Evolutionary conservation across 2,113 vertebrate genomes (phyloP).

Genomic region (Myotis davidii): DNA sequence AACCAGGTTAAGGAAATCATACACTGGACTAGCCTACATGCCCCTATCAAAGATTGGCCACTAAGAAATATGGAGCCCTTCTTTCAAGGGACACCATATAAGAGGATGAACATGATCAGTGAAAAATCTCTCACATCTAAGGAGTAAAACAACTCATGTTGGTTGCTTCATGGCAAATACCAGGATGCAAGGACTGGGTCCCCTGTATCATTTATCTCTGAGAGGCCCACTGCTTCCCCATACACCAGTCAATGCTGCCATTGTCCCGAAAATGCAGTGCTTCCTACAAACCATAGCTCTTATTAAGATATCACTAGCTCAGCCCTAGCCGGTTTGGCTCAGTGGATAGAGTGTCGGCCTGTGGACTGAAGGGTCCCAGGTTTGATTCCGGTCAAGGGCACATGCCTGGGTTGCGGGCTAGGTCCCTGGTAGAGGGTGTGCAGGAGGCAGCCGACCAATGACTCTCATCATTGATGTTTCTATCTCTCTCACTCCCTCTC

Average conservation of each 20-base stretch:
- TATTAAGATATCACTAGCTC: not conserved
- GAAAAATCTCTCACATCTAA: not conserved
- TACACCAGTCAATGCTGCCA: fast-evolving
- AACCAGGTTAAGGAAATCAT: conserved; percentile 74
- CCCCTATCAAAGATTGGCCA: not conserved
- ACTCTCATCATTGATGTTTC: too few relatives aligned
- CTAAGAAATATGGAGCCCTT: not conserved
- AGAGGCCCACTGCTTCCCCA: fast-evolving
- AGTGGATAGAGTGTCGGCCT: too few relatives aligned
- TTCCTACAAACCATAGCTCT: not conserved
- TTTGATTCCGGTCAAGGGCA: too few relatives aligned
- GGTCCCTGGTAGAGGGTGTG: too few relatives aligned
- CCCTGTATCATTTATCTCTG: too few relatives aligned
- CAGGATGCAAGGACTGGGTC: not conserved
- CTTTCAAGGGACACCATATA: not conserved
- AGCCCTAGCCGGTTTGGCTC: too few relatives aligned
- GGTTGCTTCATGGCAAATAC: not conserved
- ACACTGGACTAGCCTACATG: not conserved
- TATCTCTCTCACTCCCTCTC: too few relatives aligned
- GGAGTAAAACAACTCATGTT: not conserved
- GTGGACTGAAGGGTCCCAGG: too few relatives aligned
- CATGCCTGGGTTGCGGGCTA: too few relatives aligned
- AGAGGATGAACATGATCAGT: not conserved
- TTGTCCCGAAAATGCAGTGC: not conserved
- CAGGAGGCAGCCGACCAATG: too few relatives aligned